Evolutionary conservation across 1,140 invertebrate species (phyloP).

Genomic region (Calliphora vicina): DNA sequence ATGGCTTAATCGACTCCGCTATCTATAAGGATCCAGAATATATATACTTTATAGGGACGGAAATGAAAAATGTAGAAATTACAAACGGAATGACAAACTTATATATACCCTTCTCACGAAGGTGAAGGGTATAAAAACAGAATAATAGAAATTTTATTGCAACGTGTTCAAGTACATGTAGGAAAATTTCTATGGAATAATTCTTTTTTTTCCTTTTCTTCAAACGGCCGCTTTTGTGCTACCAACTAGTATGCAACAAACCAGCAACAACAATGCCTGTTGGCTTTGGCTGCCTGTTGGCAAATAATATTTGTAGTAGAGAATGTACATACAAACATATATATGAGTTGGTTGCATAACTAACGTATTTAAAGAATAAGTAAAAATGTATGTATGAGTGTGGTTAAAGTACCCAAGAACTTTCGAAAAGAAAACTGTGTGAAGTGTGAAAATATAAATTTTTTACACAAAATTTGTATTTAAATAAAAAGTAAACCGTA

Average conservation of each 20-base stretch:
- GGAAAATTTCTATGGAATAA: neutral
- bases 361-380: neutral
- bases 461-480: neutral
- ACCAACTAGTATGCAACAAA: neutral
- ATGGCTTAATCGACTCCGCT: too few relatives aligned
- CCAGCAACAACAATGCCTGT: slow-evolving; percentile 18
- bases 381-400: neutral
- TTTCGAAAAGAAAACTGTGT: neutral
- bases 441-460: slow-evolving; percentile 12
- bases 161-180: neutral
- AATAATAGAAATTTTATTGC: slow-evolving; percentile 15
- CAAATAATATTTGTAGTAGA: neutral
- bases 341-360: neutral
- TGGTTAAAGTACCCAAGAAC: neutral
- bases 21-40: too few relatives aligned
- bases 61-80: too few relatives aligned
- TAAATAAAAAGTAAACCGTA: too few relatives aligned
- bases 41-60: too few relatives aligned
- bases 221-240: neutral
- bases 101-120: too few relatives aligned
- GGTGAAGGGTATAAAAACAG: too few relatives aligned
- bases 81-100: too few relatives aligned
- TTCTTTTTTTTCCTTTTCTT: neutral
- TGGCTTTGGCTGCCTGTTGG: slow-evolving; percentile 21
- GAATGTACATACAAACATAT: neutral